Conservation (phyloP, 2,797 vertebrate species). For the Macropus fuliginosus region DNA sequence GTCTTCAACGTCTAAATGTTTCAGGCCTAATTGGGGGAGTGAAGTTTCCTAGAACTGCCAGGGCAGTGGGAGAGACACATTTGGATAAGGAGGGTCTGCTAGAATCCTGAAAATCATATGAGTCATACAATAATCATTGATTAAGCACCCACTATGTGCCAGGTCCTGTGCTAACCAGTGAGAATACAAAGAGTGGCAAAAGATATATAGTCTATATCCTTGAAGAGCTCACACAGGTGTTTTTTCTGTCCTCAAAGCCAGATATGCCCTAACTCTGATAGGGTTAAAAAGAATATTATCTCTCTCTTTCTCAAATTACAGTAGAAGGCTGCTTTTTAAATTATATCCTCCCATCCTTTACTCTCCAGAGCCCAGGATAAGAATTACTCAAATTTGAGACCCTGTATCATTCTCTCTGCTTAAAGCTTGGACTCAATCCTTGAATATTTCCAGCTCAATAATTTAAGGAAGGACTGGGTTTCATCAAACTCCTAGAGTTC, state of each 20-base stretch:
- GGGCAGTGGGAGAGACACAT: background rate
- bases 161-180: background rate
- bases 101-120: background rate
- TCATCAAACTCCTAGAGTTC: slow-evolving; percentile 47
- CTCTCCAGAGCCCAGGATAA: slow-evolving; percentile 1
- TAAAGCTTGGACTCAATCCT: slow-evolving; percentile 19
- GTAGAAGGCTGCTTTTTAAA: slow-evolving; percentile 4
- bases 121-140: background rate
- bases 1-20: slow-evolving; percentile 28
- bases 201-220: background rate
- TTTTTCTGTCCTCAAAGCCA: background rate
- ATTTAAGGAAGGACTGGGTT: slow-evolving; percentile 57
- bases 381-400: slow-evolving; percentile 46
- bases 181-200: background rate
- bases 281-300: background rate
- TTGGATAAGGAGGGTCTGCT: background rate
- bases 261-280: background rate
- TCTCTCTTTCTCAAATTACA: slow-evolving; percentile 14
- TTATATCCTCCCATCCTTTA: slow-evolving; percentile 29
- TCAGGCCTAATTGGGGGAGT: background rate
- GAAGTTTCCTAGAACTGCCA: background rate
- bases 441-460: slow-evolving; percentile 43
- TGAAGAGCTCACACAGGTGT: background rate
- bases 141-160: background rate
- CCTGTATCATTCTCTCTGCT: slow-evolving; percentile 23